Percentiles rank a stretch among this genome's conserved stretches.
phyloP scores from a whole-genome alignment of 1,140 invertebrate species.

The Pachypeltis micranthus region DNA sequence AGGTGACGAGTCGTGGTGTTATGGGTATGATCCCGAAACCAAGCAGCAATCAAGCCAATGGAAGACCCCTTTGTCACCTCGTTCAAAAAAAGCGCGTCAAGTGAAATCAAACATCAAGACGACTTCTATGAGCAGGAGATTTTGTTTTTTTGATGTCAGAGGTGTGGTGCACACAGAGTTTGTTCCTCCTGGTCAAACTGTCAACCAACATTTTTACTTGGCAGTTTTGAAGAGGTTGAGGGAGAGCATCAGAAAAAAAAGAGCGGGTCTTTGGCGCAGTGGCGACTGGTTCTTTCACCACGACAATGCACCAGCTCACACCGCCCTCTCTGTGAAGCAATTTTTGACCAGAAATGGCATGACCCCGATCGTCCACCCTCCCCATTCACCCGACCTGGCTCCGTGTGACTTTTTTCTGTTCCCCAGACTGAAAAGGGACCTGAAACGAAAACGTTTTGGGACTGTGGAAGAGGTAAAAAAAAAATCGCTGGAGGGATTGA shows the following conservation, averaged over 20 bases:
- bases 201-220: conserved; percentile 22
- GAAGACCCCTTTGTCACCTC: conserved; percentile 18
- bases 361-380: conserved; percentile 34
- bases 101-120: conserved; percentile 28
- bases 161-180: conserved; percentile 30
- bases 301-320: conserved; percentile 31
- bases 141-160: conserved; percentile 29
- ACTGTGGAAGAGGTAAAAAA: no score
- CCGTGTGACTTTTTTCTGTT: no score
- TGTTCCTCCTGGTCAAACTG: conserved; percentile 21
- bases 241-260: conserved; percentile 7
- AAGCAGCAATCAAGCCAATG: conserved; percentile 23
- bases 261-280: no score
- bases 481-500: no score
- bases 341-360: conserved; percentile 27
- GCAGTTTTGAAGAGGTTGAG: conserved; percentile 22
- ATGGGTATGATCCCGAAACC: conserved; percentile 20
- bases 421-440: no score
- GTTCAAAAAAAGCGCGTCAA: conserved; percentile 22
- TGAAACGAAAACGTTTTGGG: no score
- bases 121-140: no score
- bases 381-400: no score
- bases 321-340: conserved; percentile 23
- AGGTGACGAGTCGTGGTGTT: conserved; percentile 18
- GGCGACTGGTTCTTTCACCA: conserved; percentile 30